Base-by-base conservation (phyloP, 2,888 invertebrate genomes). In the Dinocampus coccinellae region DNA sequence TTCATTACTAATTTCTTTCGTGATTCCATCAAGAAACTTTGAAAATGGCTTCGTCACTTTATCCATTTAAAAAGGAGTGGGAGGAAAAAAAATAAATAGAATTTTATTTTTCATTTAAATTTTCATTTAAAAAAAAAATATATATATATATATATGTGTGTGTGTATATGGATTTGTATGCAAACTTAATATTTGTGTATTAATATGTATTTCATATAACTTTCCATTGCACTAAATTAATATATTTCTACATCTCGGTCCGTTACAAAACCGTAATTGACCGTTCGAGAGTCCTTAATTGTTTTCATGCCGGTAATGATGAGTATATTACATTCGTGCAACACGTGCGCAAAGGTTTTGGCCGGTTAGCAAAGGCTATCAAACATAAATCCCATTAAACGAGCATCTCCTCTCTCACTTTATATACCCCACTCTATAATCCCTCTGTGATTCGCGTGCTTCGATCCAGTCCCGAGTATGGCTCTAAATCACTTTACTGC, bases 381-480 rank as follows among this genome's bases (percentile, higher is more conserved):
- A 68, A 70, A 76, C 70, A 76, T 74, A 73, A 74, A 76, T 76
- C 70, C 73, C 70, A 73, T 73, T 76, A 73, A 76, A 74, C 73
- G 71, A 74, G 69, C 76, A 39, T 47, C 58, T 29, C 47, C 60
- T 53, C 42, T 36, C 42, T 62, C 52, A 24, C 47, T 53, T 29
- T 62, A 24, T 33, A 39, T 55, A 55, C 69, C 69, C 42, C 64
- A 70, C 53, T 68, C 39, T 57, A 57, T 57, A 57, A 57, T 57
- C 57, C 57, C 57, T 57, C 57, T 57, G 26, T 61, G 61, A 61
- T 69, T 70, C 70, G 70, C 64, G 63, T 72, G 73, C 68, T 72
- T 68, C 74, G 75, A 75, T 75, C 58, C 62, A 53, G 26, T 57
- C 52, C 58, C 70, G 33, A 34, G 62, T 67, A 70, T 34, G 63